Conservation (phyloP, 2,888 invertebrate species). For the Nymphalis c-album region DNA sequence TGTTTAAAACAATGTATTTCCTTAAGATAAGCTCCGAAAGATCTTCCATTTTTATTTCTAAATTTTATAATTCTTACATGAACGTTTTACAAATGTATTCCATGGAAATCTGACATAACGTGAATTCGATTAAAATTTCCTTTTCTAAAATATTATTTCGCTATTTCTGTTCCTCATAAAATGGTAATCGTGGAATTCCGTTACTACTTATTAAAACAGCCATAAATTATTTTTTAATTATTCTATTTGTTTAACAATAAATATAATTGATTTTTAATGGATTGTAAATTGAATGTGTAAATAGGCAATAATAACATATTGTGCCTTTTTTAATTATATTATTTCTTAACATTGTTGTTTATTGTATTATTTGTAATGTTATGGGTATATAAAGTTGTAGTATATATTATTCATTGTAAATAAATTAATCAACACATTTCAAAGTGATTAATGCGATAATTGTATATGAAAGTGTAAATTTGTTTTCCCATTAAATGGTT, state of each 20-base stretch:
- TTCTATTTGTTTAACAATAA: not conserved
- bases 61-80: too few relatives aligned
- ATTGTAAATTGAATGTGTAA: slow-evolving; percentile 14
- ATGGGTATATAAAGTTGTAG: slow-evolving; percentile 15
- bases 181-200: not conserved
- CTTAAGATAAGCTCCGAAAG: too few relatives aligned
- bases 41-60: too few relatives aligned
- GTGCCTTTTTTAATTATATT: slow-evolving; percentile 32
- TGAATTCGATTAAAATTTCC: too few relatives aligned
- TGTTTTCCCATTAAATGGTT: slow-evolving; percentile 67
- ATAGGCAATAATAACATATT: slow-evolving; percentile 22
- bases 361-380: slow-evolving; percentile 37
- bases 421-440: slow-evolving; percentile 38
- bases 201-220: too few relatives aligned
- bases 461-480: slow-evolving; percentile 73
- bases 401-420: slow-evolving; percentile 48
- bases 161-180: not conserved
- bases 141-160: too few relatives aligned
- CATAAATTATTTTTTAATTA: too few relatives aligned
- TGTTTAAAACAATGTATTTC: too few relatives aligned
- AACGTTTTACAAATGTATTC: too few relatives aligned
- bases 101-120: too few relatives aligned
- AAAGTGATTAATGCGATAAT: slow-evolving; percentile 40
- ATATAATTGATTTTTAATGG: not conserved
- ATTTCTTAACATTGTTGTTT: slow-evolving; percentile 22